phyloP scores from a whole-genome alignment of 2,888 invertebrate species.

The Dryococelus australis region DNA sequence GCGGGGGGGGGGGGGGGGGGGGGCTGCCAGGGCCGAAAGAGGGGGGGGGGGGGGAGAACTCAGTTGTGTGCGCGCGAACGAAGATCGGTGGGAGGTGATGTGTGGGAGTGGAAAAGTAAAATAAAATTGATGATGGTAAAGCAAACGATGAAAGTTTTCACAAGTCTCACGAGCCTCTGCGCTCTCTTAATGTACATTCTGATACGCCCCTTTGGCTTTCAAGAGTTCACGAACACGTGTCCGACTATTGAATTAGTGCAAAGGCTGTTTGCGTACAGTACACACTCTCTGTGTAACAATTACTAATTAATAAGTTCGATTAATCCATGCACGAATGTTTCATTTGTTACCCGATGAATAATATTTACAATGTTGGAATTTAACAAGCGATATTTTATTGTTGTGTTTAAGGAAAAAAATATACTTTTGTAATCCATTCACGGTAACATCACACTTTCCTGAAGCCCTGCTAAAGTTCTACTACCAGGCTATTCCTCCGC shows the following conservation, averaged over 20 bases:
- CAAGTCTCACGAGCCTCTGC: neutral
- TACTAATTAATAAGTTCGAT: too few relatives aligned
- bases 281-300: too few relatives aligned
- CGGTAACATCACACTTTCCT: too few relatives aligned
- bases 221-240: neutral
- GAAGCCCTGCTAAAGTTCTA: too few relatives aligned
- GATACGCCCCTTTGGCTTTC: neutral
- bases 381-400: too few relatives aligned
- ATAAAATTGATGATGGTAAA: conserved; percentile 45
- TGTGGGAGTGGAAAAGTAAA: conserved; percentile 36
- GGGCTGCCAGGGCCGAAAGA: conserved; percentile 33
- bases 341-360: too few relatives aligned
- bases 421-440: too few relatives aligned
- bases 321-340: too few relatives aligned
- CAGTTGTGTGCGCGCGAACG: conserved; percentile 40
- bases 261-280: neutral
- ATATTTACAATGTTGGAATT: too few relatives aligned
- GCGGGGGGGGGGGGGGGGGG: conserved; percentile 28
- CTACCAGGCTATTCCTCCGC: too few relatives aligned
- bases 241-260: neutral
- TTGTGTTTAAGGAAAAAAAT: too few relatives aligned
- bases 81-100: conserved; percentile 27
- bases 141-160: conserved; percentile 45
- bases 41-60: conserved; percentile 28
- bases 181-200: neutral